These are phyloP conservation scores for Thaleichthys pacificus DNA, from an alignment of 2,797 vertebrate genomes.

Conservation along the genomic window DNA sequence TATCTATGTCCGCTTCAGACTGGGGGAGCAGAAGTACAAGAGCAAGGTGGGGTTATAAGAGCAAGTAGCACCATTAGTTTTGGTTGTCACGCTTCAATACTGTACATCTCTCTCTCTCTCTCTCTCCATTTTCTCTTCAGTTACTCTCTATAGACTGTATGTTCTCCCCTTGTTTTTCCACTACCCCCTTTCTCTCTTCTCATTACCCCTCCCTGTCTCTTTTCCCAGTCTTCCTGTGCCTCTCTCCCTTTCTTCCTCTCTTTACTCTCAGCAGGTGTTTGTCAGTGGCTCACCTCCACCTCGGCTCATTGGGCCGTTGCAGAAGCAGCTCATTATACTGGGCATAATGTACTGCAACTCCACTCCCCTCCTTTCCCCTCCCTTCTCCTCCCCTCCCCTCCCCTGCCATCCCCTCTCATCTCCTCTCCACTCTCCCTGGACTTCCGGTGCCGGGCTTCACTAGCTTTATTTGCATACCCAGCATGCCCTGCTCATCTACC, in stretches of 20 bases:
- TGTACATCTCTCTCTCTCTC: conserved; percentile 10
- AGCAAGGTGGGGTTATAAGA: conserved; percentile 84
- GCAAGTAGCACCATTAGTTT: no score
- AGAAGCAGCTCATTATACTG: conserved; percentile 77
- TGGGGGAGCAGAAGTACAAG: conserved; percentile 91
- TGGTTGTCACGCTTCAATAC: background rate
- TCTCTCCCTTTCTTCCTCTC: conserved; percentile 44
- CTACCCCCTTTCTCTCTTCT: background rate
- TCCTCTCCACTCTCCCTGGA: conserved; percentile 20
- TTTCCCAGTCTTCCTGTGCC: conserved; percentile 41
- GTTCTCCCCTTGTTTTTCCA: background rate
- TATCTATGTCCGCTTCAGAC: conserved; percentile 87
- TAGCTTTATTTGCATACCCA: conserved; percentile 79
- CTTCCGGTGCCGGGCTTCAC: conserved; percentile 67
- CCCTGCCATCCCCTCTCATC: conserved; percentile 30
- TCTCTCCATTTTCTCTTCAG: background rate
- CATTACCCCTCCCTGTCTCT: background rate
- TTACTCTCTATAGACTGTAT: background rate
- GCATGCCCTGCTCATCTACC: conserved; percentile 76
- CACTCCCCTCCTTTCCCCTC: conserved; percentile 20
- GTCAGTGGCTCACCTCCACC: conserved; percentile 72
- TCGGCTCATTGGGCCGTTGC: conserved; percentile 70
- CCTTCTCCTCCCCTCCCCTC: background rate
- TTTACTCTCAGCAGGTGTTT: conserved; percentile 60
- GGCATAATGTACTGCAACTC: conserved; percentile 60